These are phyloP conservation scores for Hipposideros armiger DNA, from an alignment of 2,113 vertebrate species.

Conservation along the genomic window DNA sequence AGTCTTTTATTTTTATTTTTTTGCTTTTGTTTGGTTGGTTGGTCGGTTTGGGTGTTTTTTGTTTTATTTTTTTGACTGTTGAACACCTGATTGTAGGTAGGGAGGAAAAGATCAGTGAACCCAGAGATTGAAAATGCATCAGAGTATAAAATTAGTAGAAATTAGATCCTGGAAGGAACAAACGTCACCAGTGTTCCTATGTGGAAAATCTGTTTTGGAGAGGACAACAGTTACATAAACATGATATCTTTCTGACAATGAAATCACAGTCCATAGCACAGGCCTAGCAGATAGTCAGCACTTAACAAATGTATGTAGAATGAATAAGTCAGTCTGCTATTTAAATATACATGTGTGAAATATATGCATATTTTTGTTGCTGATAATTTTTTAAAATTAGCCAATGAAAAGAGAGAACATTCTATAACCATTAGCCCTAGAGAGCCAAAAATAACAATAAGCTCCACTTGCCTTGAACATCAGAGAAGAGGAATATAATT, in stretches of 20 bases:
- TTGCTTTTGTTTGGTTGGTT: neutral
- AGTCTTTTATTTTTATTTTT: neutral
- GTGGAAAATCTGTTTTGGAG: neutral
- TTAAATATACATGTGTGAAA: neutral
- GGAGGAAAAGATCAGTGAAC: neutral
- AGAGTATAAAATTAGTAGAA: neutral
- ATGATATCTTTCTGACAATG: neutral
- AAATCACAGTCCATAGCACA: neutral
- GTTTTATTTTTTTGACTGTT: neutral
- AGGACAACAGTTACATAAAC: neutral
- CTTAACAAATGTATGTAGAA: neutral
- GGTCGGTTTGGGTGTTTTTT: neutral
- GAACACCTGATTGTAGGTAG: neutral
- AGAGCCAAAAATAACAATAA: conserved; percentile 35
- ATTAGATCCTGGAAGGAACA: neutral
- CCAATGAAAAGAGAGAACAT: conserved; percentile 20
- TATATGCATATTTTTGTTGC: neutral
- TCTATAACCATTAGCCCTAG: neutral
- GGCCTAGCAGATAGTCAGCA: neutral
- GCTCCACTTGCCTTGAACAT: neutral
- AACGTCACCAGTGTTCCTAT: neutral
- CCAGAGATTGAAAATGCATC: neutral
- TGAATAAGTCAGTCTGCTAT: neutral
- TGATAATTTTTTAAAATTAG: neutral
- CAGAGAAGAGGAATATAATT: neutral